These are phyloP conservation scores for Montipora cactus DNA, from an alignment of 64 coral and sea anemone genomes.

Conservation along the genomic window DNA sequence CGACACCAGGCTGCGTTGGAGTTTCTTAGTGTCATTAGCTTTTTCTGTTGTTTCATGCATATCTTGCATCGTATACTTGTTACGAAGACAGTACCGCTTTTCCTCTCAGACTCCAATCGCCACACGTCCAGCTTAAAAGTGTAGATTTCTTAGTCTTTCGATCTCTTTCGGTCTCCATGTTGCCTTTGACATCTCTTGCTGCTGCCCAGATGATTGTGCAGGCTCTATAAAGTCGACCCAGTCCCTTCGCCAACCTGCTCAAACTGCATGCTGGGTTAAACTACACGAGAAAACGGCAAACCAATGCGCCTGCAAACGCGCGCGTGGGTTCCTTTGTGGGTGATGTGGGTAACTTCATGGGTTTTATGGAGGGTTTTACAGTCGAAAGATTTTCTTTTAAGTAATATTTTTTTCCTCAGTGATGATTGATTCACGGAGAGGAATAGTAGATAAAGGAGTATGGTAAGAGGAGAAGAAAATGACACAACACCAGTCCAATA, in stretches of 20 bases:
- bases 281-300: too few relatives aligned
- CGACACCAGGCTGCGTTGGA: neutral
- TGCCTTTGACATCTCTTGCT: constrained; percentile 47
- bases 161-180: constrained; percentile 19
- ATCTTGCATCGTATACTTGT: constrained; percentile 69
- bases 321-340: too few relatives aligned
- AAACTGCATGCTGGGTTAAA: too few relatives aligned
- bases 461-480: neutral
- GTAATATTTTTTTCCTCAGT: neutral
- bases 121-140: constrained; percentile 58
- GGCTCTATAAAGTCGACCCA: too few relatives aligned
- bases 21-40: constrained; percentile 35
- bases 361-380: too few relatives aligned
- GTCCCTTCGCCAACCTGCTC: too few relatives aligned
- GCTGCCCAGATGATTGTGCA: too few relatives aligned
- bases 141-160: constrained; percentile 71
- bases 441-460: neutral
- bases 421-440: neutral
- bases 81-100: constrained; percentile 64
- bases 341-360: too few relatives aligned
- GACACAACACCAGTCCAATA: neutral
- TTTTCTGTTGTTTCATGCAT: constrained; percentile 26
- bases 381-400: too few relatives aligned
- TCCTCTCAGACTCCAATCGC: constrained; percentile 73
- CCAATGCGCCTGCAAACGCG: too few relatives aligned